These are phyloP conservation scores for Polydrusus pterygomalis DNA, from an alignment of 2,888 invertebrate genomes.

Conservation along the genomic window DNA sequence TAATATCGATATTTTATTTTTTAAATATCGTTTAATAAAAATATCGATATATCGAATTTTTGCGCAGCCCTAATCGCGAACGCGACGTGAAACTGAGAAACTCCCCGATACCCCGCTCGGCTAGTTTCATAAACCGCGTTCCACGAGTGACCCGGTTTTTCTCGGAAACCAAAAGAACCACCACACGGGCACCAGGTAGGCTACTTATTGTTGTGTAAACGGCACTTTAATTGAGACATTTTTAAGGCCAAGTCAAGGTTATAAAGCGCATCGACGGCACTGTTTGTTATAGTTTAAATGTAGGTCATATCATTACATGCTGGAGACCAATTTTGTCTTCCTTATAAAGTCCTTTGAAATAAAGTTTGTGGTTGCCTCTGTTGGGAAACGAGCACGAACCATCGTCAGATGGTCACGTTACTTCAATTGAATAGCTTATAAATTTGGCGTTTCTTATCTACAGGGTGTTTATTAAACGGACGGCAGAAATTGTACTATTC, in stretches of 20 bases:
- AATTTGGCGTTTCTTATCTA: no score
- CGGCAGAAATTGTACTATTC: no score
- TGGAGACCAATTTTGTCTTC: background rate
- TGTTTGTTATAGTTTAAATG: constrained; percentile 27
- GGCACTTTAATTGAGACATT: constrained; percentile 36
- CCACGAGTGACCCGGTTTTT: constrained; percentile 47
- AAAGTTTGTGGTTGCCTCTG: constrained; percentile 4
- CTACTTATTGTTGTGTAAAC: constrained; percentile 41
- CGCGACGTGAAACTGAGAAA: no score
- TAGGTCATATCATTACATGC: constrained; percentile 24
- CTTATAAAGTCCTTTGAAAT: background rate
- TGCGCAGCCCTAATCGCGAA: no score
- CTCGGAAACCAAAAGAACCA: constrained; percentile 39
- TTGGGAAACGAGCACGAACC: background rate
- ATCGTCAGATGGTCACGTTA: background rate
- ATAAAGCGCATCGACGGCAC: constrained; percentile 19
- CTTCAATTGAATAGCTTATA: background rate
- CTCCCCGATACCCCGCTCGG: background rate
- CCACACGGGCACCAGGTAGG: background rate
- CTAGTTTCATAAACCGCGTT: constrained; percentile 16
- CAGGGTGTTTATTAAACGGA: no score
- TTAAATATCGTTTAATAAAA: no score
- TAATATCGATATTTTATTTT: no score
- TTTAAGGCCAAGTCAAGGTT: constrained; percentile 50
- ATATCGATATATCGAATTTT: no score